Evolutionary conservation across 2,113 vertebrate genomes (phyloP).

Genomic region (Hiodon alosoides): DNA sequence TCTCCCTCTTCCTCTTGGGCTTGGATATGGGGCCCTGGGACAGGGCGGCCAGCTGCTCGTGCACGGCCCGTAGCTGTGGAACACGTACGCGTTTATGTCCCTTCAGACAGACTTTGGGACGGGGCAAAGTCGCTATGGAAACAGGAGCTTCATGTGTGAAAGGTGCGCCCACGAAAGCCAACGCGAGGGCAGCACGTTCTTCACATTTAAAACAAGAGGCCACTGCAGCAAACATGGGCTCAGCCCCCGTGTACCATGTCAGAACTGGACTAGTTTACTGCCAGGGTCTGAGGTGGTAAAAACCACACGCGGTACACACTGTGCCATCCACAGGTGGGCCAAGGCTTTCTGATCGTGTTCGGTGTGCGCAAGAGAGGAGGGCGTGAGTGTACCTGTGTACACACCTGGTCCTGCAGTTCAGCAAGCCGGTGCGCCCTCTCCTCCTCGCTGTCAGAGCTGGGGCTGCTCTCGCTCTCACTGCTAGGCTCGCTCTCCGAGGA

Average conservation of each 20-base stretch:
- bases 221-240: too few species aligned
- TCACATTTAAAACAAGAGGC: too few species aligned
- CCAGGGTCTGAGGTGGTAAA: too few species aligned
- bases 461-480: conserved; percentile 77
- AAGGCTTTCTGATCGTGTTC: background rate
- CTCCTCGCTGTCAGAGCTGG: conserved; percentile 84
- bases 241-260: too few species aligned
- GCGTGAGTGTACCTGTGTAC: conserved; percentile 60
- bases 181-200: too few species aligned
- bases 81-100: background rate
- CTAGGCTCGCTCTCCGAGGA: conserved; percentile 76
- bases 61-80: conserved; percentile 77
- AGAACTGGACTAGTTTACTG: too few species aligned
- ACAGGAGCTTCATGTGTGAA: too few species aligned
- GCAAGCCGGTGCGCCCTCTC: conserved; percentile 85
- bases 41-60: conserved; percentile 86
- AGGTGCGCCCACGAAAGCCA: too few species aligned
- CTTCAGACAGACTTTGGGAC: background rate
- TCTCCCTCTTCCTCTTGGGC: conserved; percentile 82
- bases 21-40: conserved; percentile 91
- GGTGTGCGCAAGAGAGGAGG: background rate
- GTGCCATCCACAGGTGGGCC: too few species aligned
- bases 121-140: too few species aligned
- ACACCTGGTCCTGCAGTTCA: conserved; percentile 89
- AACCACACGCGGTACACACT: too few species aligned